phyloP scores from a whole-genome alignment of 1,140 invertebrate genomes.

The Bombus polaris region DNA sequence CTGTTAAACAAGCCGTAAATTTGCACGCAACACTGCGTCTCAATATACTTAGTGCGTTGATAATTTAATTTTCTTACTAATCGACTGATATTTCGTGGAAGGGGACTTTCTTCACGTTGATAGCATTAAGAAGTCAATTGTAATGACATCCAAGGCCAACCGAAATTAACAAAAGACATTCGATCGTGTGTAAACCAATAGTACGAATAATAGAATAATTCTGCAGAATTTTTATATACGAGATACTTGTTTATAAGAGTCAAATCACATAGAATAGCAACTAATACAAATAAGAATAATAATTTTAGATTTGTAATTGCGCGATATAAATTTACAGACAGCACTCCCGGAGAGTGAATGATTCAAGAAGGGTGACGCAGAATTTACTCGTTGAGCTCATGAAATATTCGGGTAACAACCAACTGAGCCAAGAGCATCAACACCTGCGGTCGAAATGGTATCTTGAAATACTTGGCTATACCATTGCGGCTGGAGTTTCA shows the following conservation, averaged over 20 bases:
- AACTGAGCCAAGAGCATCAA: constrained; percentile 63
- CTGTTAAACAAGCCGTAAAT: constrained; percentile 54
- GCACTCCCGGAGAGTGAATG: constrained; percentile 55
- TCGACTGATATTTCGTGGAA: not conserved
- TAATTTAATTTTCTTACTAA: not conserved
- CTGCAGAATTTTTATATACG: no score
- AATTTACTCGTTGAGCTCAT: constrained; percentile 65
- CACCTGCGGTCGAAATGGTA: constrained; percentile 67
- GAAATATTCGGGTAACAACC: constrained; percentile 70
- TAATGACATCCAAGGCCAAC: not conserved
- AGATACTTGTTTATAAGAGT: not conserved
- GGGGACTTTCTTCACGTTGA: not conserved
- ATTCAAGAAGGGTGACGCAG: constrained; percentile 50
- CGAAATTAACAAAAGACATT: not conserved
- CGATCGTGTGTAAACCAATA: not conserved
- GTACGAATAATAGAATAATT: no score
- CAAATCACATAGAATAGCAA: not conserved
- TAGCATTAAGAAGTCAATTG: not conserved
- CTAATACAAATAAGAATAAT: not conserved
- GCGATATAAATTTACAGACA: constrained; percentile 37
- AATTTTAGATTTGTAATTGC: constrained; percentile 48
- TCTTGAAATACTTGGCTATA: constrained; percentile 39
- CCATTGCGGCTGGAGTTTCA: not conserved
- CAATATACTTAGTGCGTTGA: not conserved
- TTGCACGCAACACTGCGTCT: not conserved